Conservation (phyloP, 2,888 invertebrate species). For the Nebria salina region DNA sequence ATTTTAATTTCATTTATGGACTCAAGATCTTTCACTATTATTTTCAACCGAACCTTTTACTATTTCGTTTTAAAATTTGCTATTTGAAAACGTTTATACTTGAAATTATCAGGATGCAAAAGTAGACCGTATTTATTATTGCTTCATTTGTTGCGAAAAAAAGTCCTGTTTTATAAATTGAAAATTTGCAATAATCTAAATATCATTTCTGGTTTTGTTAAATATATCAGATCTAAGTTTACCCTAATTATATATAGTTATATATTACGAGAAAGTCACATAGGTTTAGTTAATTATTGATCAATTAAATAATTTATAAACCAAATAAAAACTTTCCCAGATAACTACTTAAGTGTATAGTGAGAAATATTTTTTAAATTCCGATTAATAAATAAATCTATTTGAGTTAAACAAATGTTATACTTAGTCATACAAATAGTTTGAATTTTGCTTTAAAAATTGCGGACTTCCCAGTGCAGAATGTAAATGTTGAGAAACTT, state of each 20-base stretch:
- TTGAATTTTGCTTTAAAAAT: no score
- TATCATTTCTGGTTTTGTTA: neutral
- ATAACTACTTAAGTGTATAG: neutral
- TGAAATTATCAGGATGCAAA: neutral
- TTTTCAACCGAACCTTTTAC: neutral
- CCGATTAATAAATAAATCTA: no score
- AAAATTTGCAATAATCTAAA: neutral
- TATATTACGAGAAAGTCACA: neutral
- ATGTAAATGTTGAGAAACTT: no score
- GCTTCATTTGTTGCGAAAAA: slow-evolving; percentile 8
- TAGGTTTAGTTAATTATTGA: neutral
- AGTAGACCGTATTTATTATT: slow-evolving; percentile 3
- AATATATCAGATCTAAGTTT: neutral
- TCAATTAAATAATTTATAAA: neutral
- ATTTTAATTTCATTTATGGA: neutral
- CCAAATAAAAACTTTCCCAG: neutral
- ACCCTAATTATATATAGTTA: neutral
- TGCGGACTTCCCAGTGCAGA: no score
- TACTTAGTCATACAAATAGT: no score
- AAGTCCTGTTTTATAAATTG: neutral
- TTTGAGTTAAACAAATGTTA: no score
- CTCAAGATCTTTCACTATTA: neutral
- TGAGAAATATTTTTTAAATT: no score
- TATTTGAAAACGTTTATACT: no score
- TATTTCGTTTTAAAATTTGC: no score